Percentiles rank a stretch among this genome's conserved stretches.
Conservation (phyloP, 2,888 invertebrate species). For the Cabera pusaria region DNA sequence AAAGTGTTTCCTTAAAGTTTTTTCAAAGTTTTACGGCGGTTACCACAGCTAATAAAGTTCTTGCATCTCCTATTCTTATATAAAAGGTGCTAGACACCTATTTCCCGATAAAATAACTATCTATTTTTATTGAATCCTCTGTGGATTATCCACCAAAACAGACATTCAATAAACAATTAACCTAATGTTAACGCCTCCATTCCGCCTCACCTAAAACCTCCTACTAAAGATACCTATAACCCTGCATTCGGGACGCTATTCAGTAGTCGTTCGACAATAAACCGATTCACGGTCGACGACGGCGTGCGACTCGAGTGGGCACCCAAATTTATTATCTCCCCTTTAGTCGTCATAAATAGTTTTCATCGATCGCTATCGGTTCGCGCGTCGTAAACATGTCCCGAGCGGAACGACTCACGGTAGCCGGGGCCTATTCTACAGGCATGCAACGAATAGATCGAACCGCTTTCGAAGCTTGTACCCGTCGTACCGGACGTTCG, state of each 20-base stretch:
- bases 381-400: constrained; percentile 34
- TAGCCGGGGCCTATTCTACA: constrained; percentile 14
- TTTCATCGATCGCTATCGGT: constrained; percentile 33
- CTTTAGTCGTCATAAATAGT: constrained; percentile 43
- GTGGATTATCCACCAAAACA: too few relatives aligned
- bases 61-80: too few relatives aligned
- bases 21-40: too few relatives aligned
- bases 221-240: constrained; percentile 12
- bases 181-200: constrained; percentile 28
- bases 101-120: too few relatives aligned
- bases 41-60: neutral
- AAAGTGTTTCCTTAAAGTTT: constrained; percentile 11
- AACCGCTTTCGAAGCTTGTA: constrained; percentile 3
- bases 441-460: constrained; percentile 8
- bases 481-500: neutral
- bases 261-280: constrained; percentile 26
- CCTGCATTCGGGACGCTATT: constrained; percentile 21
- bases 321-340: constrained; percentile 33
- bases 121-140: too few relatives aligned
- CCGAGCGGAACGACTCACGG: constrained; percentile 26
- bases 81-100: too few relatives aligned
- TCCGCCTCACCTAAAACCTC: constrained; percentile 25
- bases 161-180: constrained; percentile 23
- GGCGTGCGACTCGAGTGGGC: constrained; percentile 32
- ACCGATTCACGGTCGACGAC: constrained; percentile 23